Evolutionary conservation across 1,140 invertebrate species (phyloP), one percentile per base, ranked within the genome.

Genomic region (Holcopasites calliopsidis): DNA sequence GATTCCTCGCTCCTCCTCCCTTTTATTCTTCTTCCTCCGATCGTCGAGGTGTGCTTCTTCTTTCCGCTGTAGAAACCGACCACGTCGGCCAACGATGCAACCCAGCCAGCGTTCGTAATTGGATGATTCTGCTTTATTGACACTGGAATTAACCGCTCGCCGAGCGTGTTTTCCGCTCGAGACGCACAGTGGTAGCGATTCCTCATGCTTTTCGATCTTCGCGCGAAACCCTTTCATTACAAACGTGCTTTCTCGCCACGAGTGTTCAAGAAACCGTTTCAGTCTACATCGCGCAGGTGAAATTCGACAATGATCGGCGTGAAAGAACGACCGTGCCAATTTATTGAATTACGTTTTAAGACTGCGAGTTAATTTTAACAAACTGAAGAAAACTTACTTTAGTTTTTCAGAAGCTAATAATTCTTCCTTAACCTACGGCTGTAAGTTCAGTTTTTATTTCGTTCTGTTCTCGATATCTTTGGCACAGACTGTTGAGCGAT

Each of bases 91-190:
- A 38, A 38, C 70, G 70, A 54, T 54, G 61, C 0, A 35, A 16
- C 60, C 71, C 80, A 68, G 74, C 68, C 77, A 50, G 61, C 82
- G 77, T 28, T 77, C 65, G 69, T 84, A 83, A 84, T 84, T 84
- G 82, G 80, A 84, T 68, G 82, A 82, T 77, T 82, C 73, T 79
- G 72, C 80, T 84, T 84, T 84, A 84, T 80, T 74, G 73, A 84
- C 77, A 70, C 44, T 83, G 77, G 80, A 83, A 84, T 84, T 84
- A 84, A 76, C 73, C 62, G 64, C 35, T 54, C 71, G 55, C 50
- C 72, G 72, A 52, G 69, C 77, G 80, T 77, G 82, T 54, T 62
- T 40, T 54, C 58, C 40, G 66, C 13, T 21, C 64, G 64, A 62
- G 68, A 71, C 47, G 72, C 62, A 42, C 55, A 47, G n/a, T n/a